These are phyloP conservation scores for Pungitius pungitius DNA, from an alignment of 2,113 vertebrate genomes.

Conservation along the genomic window DNA sequence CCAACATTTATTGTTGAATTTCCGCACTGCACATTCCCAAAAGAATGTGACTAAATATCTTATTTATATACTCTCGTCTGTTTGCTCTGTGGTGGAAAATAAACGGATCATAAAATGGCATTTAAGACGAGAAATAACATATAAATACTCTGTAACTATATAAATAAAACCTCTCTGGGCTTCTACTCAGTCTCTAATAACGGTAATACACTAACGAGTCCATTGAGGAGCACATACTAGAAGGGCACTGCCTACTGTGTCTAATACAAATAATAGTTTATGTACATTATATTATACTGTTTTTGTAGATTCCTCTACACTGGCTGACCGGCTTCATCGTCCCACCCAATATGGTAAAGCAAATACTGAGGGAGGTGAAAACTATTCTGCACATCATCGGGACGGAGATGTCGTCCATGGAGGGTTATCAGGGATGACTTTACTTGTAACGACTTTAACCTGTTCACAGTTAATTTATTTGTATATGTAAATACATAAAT, in stretches of 20 bases:
- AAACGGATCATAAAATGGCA: constrained; percentile 49
- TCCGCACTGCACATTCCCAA: constrained; percentile 28
- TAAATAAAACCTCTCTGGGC: constrained; percentile 71
- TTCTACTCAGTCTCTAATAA: constrained; percentile 75
- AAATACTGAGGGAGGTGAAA: neutral
- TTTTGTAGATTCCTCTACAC: constrained; percentile 55
- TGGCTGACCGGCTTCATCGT: constrained; percentile 1
- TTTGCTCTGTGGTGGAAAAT: constrained; percentile 59
- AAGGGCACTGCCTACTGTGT: constrained; percentile 76
- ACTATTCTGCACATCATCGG: constrained; percentile 6
- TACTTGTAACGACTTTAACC: neutral
- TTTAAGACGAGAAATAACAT: constrained; percentile 71
- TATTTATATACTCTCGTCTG: constrained; percentile 22
- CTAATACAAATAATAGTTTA: constrained; percentile 79
- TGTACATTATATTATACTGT: constrained; percentile 81
- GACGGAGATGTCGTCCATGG: neutral
- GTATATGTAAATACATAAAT: neutral
- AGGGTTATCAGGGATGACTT: neutral
- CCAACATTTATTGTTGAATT: constrained; percentile 25
- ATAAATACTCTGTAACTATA: constrained; percentile 71
- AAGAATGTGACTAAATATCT: constrained; percentile 28
- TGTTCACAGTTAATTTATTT: neutral
- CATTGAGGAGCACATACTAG: constrained; percentile 74
- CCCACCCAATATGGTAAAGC: neutral
- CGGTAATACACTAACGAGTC: constrained; percentile 66